These are phyloP conservation scores for Carapus acus DNA, from an alignment of 2,797 vertebrate species.

Conservation along the genomic window DNA sequence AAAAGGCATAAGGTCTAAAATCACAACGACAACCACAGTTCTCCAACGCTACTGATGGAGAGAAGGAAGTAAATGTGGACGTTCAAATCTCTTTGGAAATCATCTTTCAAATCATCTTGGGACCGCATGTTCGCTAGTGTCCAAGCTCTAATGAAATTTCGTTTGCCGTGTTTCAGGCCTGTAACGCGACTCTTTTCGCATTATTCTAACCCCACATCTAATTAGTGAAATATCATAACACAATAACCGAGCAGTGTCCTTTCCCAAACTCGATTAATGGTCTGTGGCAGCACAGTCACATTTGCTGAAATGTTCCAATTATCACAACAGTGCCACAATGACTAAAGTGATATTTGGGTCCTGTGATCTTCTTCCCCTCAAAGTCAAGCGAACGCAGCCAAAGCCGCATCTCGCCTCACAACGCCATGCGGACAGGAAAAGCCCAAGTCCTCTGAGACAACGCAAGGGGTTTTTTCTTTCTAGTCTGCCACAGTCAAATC, in stretches of 20 bases:
- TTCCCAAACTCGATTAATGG: slow-evolving; percentile 62
- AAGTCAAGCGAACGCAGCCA: neutral
- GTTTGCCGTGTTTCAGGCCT: slow-evolving; percentile 30
- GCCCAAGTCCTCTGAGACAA: slow-evolving; percentile 19
- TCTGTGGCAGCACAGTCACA: slow-evolving; percentile 48
- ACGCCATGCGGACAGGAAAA: slow-evolving; percentile 6
- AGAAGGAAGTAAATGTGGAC: slow-evolving; percentile 27
- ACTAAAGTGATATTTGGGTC: slow-evolving; percentile 23
- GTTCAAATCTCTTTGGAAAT: slow-evolving; percentile 43
- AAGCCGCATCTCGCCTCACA: too few species aligned
- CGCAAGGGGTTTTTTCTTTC: slow-evolving; percentile 14
- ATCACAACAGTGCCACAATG: slow-evolving; percentile 28
- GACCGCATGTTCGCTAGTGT: too few species aligned
- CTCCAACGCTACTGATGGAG: slow-evolving; percentile 12
- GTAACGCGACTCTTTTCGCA: slow-evolving; percentile 48
- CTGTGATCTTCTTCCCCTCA: slow-evolving; percentile 27
- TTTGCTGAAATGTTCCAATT: slow-evolving; percentile 57
- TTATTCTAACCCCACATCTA: slow-evolving; percentile 54
- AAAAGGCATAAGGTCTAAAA: slow-evolving; percentile 18
- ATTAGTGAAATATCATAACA: slow-evolving; percentile 64
- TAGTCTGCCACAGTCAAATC: slow-evolving; percentile 44
- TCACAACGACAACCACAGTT: slow-evolving; percentile 27
- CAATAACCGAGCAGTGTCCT: slow-evolving; percentile 56
- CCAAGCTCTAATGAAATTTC: slow-evolving; percentile 48
- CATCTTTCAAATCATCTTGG: too few species aligned